Evolutionary conservation across 1,140 invertebrate species (phyloP).

Genomic region (Drosophila sproati): DNA sequence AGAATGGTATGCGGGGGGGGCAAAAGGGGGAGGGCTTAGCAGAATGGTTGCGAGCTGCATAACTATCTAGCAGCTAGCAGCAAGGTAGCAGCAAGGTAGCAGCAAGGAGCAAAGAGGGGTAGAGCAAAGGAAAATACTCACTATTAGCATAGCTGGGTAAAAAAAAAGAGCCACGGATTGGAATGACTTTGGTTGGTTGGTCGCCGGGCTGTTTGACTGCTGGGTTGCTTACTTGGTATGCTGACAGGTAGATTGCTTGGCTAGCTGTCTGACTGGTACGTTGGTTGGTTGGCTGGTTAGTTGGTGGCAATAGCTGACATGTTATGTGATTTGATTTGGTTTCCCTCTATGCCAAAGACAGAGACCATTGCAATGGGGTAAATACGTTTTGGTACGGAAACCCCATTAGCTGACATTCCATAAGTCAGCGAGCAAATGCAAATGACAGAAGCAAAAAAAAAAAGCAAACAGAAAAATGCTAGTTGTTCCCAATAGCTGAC

Average conservation of each 20-base stretch:
- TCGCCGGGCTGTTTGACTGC: background rate
- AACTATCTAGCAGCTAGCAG: slow-evolving; percentile 32
- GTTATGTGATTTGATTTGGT: slow-evolving; percentile 78
- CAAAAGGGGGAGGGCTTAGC: background rate
- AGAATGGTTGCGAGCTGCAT: slow-evolving; percentile 3
- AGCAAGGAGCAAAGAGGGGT: slow-evolving; percentile 11
- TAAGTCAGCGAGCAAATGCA: slow-evolving; percentile 52
- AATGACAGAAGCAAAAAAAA: slow-evolving; percentile 4
- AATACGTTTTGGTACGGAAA: slow-evolving; percentile 69
- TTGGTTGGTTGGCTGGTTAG: slow-evolving; percentile 12
- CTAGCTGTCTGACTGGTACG: slow-evolving; percentile 1
- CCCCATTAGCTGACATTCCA: slow-evolving; percentile 75
- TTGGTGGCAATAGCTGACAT: slow-evolving; percentile 51
- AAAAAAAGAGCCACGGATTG: slow-evolving; percentile 52
- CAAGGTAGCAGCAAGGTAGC: slow-evolving; percentile 15
- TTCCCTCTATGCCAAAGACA: slow-evolving; percentile 37
- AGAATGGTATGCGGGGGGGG: background rate
- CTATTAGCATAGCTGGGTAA: slow-evolving; percentile 66
- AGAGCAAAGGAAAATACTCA: slow-evolving; percentile 64
- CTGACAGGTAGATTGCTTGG: slow-evolving; percentile 21
- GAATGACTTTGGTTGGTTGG: slow-evolving; percentile 31
- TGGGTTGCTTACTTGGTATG: slow-evolving; percentile 4
- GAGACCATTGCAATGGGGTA: slow-evolving; percentile 47
- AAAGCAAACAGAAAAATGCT: slow-evolving; percentile 12
- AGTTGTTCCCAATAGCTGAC: slow-evolving; percentile 20